Percentiles rank a stretch among this genome's conserved stretches.
phyloP scores from a whole-genome alignment of 2,888 invertebrate species.

The Apamea anceps region DNA sequence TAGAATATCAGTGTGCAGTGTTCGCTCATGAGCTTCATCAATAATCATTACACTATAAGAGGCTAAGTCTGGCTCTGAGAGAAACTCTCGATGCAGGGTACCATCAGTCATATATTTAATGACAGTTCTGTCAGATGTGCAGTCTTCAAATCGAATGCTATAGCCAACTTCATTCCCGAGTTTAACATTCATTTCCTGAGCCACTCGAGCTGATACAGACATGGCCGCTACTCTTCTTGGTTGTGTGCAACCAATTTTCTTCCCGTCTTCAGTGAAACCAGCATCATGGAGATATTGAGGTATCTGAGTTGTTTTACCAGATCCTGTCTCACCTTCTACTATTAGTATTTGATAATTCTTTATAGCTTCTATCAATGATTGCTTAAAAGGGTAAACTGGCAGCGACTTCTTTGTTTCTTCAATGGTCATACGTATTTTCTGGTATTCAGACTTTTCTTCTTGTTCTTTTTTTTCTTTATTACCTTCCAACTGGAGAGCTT shows the following conservation, averaged over 20 bases:
- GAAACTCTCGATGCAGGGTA: slow-evolving; percentile 98
- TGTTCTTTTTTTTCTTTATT: slow-evolving; percentile 90
- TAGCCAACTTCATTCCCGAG: slow-evolving; percentile 97
- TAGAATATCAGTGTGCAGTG: slow-evolving; percentile 99
- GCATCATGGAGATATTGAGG: slow-evolving; percentile 99
- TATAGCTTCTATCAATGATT: slow-evolving; percentile 97
- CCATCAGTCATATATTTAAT: slow-evolving; percentile 99
- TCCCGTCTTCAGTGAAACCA: slow-evolving; percentile 95
- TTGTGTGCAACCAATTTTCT: slow-evolving; percentile 99
- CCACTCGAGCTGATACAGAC: slow-evolving; percentile 99
- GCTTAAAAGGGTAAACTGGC: slow-evolving; percentile 98
- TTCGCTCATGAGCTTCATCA: slow-evolving; percentile 99
- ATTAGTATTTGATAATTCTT: slow-evolving; percentile 96
- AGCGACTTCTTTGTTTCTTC: slow-evolving; percentile 97
- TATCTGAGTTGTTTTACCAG: slow-evolving; percentile 99
- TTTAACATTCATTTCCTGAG: slow-evolving; percentile 99
- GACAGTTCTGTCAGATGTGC: slow-evolving; percentile 98
- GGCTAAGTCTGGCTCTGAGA: slow-evolving; percentile 98
- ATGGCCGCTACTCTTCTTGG: slow-evolving; percentile 99
- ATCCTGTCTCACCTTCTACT: slow-evolving; percentile 99
- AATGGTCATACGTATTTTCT: slow-evolving; percentile 94
- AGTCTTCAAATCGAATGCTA: slow-evolving; percentile 99
- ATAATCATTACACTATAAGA: slow-evolving; percentile 99
- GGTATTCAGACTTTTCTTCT: slow-evolving; percentile 91
- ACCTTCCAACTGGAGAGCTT: slow-evolving; percentile 95